These are phyloP conservation scores for Drosophila nigritarsus DNA, from an alignment of 2,888 invertebrate genomes.

Conservation along the genomic window DNA sequence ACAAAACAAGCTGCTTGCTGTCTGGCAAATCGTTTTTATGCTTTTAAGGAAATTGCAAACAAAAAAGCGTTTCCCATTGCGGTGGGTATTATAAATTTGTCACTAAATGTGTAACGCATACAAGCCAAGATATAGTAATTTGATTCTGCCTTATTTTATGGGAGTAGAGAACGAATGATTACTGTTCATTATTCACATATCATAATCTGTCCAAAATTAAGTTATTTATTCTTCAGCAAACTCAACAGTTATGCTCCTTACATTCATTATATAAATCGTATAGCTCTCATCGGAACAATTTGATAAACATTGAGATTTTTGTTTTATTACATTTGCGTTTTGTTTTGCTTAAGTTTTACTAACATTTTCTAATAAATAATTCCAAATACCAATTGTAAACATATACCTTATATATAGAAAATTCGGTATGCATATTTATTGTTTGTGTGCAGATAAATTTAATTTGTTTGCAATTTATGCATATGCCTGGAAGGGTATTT, in stretches of 20 bases:
- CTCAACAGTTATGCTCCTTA: background rate
- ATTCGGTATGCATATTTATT: background rate
- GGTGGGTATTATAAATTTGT: slow-evolving; percentile 14
- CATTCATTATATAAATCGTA: background rate
- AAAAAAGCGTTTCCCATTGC: slow-evolving; percentile 16
- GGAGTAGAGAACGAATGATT: background rate
- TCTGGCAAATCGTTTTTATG: slow-evolving; percentile 75
- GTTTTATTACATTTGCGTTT: background rate
- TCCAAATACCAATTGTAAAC: background rate
- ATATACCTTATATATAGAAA: background rate
- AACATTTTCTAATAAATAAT: background rate
- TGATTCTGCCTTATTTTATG: background rate
- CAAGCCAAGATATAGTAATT: background rate
- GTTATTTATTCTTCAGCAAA: background rate
- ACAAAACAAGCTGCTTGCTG: slow-evolving; percentile 43
- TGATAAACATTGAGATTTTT: background rate
- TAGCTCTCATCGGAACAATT: background rate
- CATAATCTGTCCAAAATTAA: background rate
- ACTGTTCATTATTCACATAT: background rate
- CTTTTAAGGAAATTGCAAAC: slow-evolving; percentile 75
- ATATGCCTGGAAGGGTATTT: slow-evolving; percentile 3
- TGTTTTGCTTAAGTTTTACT: background rate
- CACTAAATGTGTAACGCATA: slow-evolving; percentile 3
- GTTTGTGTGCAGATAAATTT: background rate
- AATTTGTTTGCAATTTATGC: background rate